A percentile compares a stretch with the other conserved stretches of the same genome.
phyloP scores from a whole-genome alignment of 2,888 invertebrate species.

The Synanthedon formicaeformis region DNA sequence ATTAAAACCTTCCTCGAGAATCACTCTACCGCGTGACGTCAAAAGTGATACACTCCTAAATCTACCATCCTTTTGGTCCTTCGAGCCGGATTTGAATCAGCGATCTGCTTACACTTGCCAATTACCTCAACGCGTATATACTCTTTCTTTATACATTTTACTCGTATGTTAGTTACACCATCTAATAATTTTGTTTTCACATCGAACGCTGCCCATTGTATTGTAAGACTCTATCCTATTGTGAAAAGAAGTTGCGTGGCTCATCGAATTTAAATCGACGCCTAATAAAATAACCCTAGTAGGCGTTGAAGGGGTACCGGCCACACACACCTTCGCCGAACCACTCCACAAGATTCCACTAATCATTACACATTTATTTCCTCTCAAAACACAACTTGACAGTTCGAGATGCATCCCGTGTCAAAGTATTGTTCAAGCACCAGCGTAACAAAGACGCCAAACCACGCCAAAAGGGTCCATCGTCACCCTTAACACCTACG shows the following conservation, averaged over 20 bases:
- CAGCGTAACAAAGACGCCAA: constrained; percentile 1
- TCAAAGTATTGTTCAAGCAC: constrained; percentile 34
- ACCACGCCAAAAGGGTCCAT: neutral
- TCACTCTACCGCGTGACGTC: too few relatives aligned
- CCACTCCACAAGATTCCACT: constrained; percentile 34
- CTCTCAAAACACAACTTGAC: constrained; percentile 54
- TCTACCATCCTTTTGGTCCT: too few relatives aligned
- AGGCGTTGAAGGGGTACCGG: constrained; percentile 8
- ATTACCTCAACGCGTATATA: too few relatives aligned
- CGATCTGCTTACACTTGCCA: too few relatives aligned
- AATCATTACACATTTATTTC: constrained; percentile 62
- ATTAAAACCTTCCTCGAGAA: too few relatives aligned
- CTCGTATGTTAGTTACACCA: too few relatives aligned
- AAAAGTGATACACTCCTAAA: too few relatives aligned
- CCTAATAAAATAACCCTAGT: constrained; percentile 37
- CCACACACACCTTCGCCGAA: constrained; percentile 47
- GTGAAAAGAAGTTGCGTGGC: neutral
- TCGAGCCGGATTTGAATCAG: too few relatives aligned
- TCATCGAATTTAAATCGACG: constrained; percentile 11
- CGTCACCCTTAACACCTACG: neutral
- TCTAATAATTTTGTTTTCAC: too few relatives aligned
- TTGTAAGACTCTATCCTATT: neutral
- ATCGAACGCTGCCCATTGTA: too few relatives aligned
- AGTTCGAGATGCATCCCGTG: constrained; percentile 56
- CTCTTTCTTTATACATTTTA: too few relatives aligned